Evolutionary conservation across 1,140 invertebrate species (phyloP), one percentile per base, ranked within the genome.

Genomic region (Holcopasites calliopsidis): DNA sequence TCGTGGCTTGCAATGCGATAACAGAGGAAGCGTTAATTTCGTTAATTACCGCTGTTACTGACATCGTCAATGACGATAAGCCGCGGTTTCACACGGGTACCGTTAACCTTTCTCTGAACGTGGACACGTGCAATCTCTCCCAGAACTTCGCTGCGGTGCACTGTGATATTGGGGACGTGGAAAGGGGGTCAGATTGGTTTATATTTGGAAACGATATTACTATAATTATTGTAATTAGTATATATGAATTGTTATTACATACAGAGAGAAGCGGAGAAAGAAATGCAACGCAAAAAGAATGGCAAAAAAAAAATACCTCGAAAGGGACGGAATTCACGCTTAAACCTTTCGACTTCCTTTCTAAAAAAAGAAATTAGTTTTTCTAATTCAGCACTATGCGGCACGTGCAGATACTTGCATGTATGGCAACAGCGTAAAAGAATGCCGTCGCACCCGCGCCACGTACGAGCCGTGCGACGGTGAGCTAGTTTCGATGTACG

Each of bases 341-440:
- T n/a, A n/a, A n/a, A n/a, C n/a, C n/a, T n/a, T n/a, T n/a, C n/a
- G n/a, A n/a, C n/a, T n/a, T n/a, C n/a, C n/a, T n/a, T n/a, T n/a
- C n/a, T n/a, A n/a, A n/a, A n/a, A n/a, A n/a, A n/a, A n/a, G n/a
- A n/a, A n/a, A n/a, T n/a, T n/a, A n/a, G n/a, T n/a, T n/a, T n/a
- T n/a, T n/a, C n/a, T n/a, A n/a, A n/a, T n/a, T n/a, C n/a, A n/a
- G n/a, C n/a, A n/a, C n/a, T n/a, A 2, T 47, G 44, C 44, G n/a
- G 44, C 73, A 78, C 70, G 52, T 60, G 70, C 78, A 69, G 75
- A 83, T n/a, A n/a, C n/a, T n/a, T n/a, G n/a, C n/a, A n/a, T n/a
- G 77, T 78, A 70, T 78, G 16, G n/a, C 44, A 47, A 47, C 76
- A 35, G 16, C 33, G 61, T 31, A 44, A 44, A 82, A 76, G 74